Base-by-base conservation (phyloP, 2,888 invertebrate species). In the Lithophane semibrunnea region DNA sequence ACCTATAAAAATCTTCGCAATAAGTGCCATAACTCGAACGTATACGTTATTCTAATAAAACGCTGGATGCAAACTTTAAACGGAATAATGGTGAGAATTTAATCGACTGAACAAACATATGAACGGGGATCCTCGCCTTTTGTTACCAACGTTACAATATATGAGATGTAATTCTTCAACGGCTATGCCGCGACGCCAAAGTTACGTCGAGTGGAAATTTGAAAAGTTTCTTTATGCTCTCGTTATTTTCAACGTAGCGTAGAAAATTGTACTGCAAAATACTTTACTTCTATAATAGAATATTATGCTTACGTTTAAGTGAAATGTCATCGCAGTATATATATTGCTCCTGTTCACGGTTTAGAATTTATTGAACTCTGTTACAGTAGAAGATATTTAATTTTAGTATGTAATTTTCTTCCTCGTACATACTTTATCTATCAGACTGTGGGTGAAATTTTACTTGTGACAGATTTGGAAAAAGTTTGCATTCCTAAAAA, bases 51-150 rank as follows among this genome's bases (percentile, higher is more conserved):
- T 82, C 82, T 83, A 87, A 84, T 87, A 89, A 89, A 88, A 88
- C 58, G 75, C 80, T 77, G 79, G 69, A 86, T 84, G 86, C 82
- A 85, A 80, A 87, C 81, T 88, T 86, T 83, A 89, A 85, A 82
- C 78, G 82, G 80, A 80, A 84, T 90, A 90, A 88, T 83, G 88
- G 85, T 79, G 77, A 70, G 81, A 85, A 84, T 84, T 90, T 87
- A 90, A 90, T 90, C 89, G 90, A 88, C 85, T 84, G 89, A 83
- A 84, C 85, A 84, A 89, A 90, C 90, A 90, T 90, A 88, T 87
- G 85, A 84, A 88, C 82, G 77, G 67, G 84, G 79, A 85, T 87
- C 80, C 74, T 61, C 82, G 86, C 82, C 87, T 88, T 88, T 89
- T 86, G 86, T 84, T 85, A 85, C 84, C 63, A 71, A 73, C 72